Evolutionary conservation across 1,140 invertebrate genomes (phyloP).

Genomic region (Sitobion miscanthi): DNA sequence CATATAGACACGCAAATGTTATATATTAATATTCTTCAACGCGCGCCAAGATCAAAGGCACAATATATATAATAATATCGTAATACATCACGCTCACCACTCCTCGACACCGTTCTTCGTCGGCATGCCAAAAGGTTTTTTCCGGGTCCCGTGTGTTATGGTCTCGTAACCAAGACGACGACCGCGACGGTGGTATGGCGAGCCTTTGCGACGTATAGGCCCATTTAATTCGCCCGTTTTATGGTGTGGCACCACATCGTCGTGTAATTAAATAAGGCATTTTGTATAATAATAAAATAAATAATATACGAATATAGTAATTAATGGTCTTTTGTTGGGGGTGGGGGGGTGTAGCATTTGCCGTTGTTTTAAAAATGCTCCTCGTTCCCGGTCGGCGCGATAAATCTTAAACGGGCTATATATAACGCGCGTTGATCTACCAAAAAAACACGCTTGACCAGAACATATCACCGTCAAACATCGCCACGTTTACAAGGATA

Average conservation of each 20-base stretch:
- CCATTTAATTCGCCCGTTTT: neutral
- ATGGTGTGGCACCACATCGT: neutral
- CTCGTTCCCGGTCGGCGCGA: no score
- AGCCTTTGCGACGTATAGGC: neutral
- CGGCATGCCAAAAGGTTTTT: neutral
- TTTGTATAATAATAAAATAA: conserved; percentile 29
- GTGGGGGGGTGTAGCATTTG: neutral
- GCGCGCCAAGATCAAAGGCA: neutral
- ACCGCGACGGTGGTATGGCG: neutral
- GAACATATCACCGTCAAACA: neutral
- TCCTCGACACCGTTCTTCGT: neutral
- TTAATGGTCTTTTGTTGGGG: neutral
- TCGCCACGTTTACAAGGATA: neutral
- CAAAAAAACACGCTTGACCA: neutral
- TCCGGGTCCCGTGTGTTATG: conserved; percentile 2
- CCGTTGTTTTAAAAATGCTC: neutral
- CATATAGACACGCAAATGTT: neutral
- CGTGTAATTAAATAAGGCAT: conserved; percentile 29
- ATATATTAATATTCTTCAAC: neutral
- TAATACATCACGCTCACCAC: neutral
- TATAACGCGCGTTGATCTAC: neutral
- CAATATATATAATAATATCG: neutral
- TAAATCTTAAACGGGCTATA: neutral
- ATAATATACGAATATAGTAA: neutral
- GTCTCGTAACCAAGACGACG: conserved; percentile 29